Base-by-base conservation (phyloP, 2,113 vertebrate species). In the Phyllopteryx taeniolatus region DNA sequence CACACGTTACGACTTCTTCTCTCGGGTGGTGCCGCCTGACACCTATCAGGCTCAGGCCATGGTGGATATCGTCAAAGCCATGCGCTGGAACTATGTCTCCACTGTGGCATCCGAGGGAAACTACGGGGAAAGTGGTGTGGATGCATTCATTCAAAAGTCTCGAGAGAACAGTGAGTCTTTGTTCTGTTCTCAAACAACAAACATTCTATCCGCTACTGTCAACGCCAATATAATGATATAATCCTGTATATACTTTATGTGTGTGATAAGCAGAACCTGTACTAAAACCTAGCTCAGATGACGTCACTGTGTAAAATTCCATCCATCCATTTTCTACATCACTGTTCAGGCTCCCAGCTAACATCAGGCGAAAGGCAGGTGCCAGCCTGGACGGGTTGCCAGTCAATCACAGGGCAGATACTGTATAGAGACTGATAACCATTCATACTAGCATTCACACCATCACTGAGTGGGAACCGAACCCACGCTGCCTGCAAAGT, bases 1-100 rank as follows among this genome's bases (percentile, higher is more conserved):
- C 94, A 97, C 94, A 79, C 95, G 96, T 85, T 98, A 98, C 0
- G 96, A 98, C 90, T 98, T 96, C 93, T 98, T 98, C 90, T 98
- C 96, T 43, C 94, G 96, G 0, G 96, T 98, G 3, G 96, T 98
- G 47, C 96, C 96, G 0, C 96, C 96, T 0, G 96, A 98, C 91
- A 98, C 96, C 2, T 96, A 96, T 89, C 96, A 98, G 91, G 96
- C 96, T 51, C 96, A 98, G 87, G 95, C 96, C 72, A 98, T 98
- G 96, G 95, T 98, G 89, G 96, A 98, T 90, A 97, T 98, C 0
- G 96, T 97, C 77, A 97, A 95, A 61, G 95, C 95, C 64, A 95
- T 98, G 91, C 93, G 92, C 82, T 98, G 96, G 96, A 98, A 96
- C 86, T 98, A 98, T 0, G 96, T 98, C 80, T 98, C 96, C 86